A percentile compares a stretch with the other conserved stretches of the same genome.
Evolutionary conservation across 2,797 vertebrate species (phyloP).

Genomic region (Acanthurus tractus): DNA sequence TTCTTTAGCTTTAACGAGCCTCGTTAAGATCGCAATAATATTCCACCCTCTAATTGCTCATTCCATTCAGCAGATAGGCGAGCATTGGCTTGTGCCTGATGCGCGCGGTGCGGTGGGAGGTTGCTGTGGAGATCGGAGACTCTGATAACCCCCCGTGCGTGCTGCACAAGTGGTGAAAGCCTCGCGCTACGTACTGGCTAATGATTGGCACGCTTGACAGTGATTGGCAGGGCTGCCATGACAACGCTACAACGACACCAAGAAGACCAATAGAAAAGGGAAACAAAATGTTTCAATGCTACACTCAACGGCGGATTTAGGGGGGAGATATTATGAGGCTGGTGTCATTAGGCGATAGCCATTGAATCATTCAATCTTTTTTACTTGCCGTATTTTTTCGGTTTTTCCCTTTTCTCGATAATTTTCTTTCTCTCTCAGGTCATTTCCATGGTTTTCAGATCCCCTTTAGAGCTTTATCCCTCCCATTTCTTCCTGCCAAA

Average conservation of each 20-base stretch:
- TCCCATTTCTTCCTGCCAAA: conserved; percentile 99
- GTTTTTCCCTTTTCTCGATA: conserved; percentile 89
- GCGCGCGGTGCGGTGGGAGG: conserved; percentile 89
- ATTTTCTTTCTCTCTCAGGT: conserved; percentile 94
- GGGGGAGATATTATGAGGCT: conserved; percentile 99
- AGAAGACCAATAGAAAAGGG: conserved; percentile 99
- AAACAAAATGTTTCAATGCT: conserved; percentile 99
- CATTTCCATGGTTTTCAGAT: conserved; percentile 99
- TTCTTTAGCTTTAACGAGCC: conserved; percentile 91
- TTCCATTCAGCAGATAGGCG: conserved; percentile 93
- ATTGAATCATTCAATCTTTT: conserved; percentile 98
- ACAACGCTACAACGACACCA: conserved; percentile 98
- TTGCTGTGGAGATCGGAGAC: conserved; percentile 87
- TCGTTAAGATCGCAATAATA: conserved; percentile 94
- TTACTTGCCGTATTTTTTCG: conserved; percentile 87
- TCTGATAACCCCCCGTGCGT: conserved; percentile 88
- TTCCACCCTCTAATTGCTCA: conserved; percentile 95
- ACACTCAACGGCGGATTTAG: conserved; percentile 99
- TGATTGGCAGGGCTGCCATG: conserved; percentile 99
- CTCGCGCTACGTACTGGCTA: conserved; percentile 95
- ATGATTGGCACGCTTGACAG: conserved; percentile 99
- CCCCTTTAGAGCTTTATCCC: conserved; percentile 99
- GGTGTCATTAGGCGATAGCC: conserved; percentile 99
- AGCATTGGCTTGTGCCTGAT: conserved; percentile 90
- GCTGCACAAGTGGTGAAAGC: conserved; percentile 95